These are phyloP conservation scores for Trichogramma pretiosum DNA, from an alignment of 1,140 invertebrate genomes.

Conservation along the genomic window DNA sequence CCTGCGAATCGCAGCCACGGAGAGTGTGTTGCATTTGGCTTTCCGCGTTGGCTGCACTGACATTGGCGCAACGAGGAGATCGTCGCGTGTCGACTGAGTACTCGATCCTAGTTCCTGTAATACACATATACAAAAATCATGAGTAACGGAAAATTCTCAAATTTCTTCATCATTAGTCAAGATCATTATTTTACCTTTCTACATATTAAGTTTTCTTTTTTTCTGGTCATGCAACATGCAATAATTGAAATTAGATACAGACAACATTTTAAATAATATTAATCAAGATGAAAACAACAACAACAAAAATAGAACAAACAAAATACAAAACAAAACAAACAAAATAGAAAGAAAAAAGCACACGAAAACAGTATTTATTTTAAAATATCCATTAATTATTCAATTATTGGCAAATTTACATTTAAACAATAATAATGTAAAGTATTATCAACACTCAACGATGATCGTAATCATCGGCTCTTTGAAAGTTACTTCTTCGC, in stretches of 20 bases:
- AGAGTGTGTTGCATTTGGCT: constrained; percentile 53
- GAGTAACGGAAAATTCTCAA: too few species aligned
- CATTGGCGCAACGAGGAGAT: constrained; percentile 63
- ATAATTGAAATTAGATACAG: too few species aligned
- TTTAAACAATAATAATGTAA: too few species aligned
- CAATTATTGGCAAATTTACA: not conserved
- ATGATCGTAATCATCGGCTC: too few species aligned
- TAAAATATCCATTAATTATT: too few species aligned
- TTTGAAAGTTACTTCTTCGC: too few species aligned
- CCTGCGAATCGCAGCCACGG: constrained; percentile 51
- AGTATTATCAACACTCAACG: too few species aligned
- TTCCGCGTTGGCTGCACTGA: constrained; percentile 74
- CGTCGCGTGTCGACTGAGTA: constrained; percentile 50
- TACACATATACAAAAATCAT: constrained; percentile 18
- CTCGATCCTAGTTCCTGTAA: constrained; percentile 55
- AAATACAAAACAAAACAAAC: not conserved
- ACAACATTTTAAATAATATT: not conserved
- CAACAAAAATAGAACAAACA: not conserved
- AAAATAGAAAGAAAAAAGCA: not conserved
- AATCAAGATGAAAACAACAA: not conserved
- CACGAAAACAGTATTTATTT: too few species aligned
- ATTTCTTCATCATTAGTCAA: too few species aligned
- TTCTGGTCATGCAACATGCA: too few species aligned
- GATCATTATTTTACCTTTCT: too few species aligned
- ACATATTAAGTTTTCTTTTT: too few species aligned